phyloP scores from a whole-genome alignment of 2,797 vertebrate genomes.

The Florisuga fusca region DNA sequence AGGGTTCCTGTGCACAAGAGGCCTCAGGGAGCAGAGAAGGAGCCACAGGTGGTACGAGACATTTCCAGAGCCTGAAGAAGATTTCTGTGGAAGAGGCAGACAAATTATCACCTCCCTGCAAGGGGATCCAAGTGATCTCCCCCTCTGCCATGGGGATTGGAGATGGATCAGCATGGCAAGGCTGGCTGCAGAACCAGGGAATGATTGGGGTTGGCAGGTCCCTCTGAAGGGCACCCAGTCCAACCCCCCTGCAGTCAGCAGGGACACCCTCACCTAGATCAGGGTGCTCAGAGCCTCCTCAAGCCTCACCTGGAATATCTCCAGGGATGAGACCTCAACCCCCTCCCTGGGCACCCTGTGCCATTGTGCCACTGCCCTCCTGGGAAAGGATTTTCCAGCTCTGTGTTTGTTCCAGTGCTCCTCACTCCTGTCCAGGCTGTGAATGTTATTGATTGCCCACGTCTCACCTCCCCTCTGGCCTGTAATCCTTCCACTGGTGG shows the following conservation, averaged over 20 bases:
- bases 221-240: no score
- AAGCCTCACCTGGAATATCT: no score
- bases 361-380: not conserved
- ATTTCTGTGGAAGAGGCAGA: not conserved
- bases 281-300: no score
- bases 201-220: no score
- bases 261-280: no score
- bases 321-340: no score
- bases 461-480: not conserved
- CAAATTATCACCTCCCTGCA: not conserved
- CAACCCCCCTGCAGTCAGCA: no score
- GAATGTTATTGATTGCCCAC: not conserved
- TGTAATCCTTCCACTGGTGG: not conserved
- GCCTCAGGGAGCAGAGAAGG: rapidly evolving
- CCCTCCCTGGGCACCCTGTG: no score
- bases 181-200: not conserved
- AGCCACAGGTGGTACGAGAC: rapidly evolving
- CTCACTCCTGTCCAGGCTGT: not conserved
- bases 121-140: not conserved
- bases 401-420: not conserved
- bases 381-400: no score
- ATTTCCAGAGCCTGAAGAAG: not conserved
- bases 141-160: not conserved
- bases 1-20: not conserved
- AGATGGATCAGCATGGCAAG: not conserved